Base-by-base conservation (phyloP, 2,888 invertebrate genomes). In the Pasiphila rectangulata region DNA sequence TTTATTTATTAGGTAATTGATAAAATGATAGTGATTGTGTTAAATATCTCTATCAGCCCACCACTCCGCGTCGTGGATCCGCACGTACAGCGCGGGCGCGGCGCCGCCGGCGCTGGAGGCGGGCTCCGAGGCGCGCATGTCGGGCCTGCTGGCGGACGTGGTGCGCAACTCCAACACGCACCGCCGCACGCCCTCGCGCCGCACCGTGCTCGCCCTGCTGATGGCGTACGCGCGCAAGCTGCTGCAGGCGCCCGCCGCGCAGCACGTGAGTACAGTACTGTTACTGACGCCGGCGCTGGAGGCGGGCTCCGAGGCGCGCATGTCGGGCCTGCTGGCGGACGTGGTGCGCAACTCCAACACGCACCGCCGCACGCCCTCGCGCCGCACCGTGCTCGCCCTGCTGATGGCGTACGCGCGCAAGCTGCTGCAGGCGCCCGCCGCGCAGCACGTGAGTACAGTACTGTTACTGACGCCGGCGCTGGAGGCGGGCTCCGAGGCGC, bases 61-160 rank as follows among this genome's bases (percentile, higher is more conserved):
- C 46, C 63, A 72, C 43, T 72, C 76, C 0, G 51, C 57, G 23
- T 59, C 64, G 54, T 85, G 83, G 83, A 75, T 82, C 49, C 74
- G 79, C 61, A 72, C 91, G 35, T 41, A 30, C 37, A 25, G 36
- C 41, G 90, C 91, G 29, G 44, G 45, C 23, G 91, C 56, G 93
- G 66, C 51, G 15, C 75, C 72, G 76, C 63, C 70, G 60, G 64
- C 44, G 81, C 37, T 20, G 20, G 23, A 12, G 16, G 36, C 90
- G 17, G 91, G 91, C 56, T 91, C 91, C 56, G 94, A 94, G 61
- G 74, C 75, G 51, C 82, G 83, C 1, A 69, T 77, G 64, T 68
- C 79, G 38, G 95, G 95, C 46, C 84, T 95, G 56, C 94, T 95
- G 79, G 94, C 94, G 1, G 94, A 78, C 90, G 93, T 71, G 73